Base-by-base conservation (phyloP, 2,113 vertebrate genomes). In the Lathamus discolor region DNA sequence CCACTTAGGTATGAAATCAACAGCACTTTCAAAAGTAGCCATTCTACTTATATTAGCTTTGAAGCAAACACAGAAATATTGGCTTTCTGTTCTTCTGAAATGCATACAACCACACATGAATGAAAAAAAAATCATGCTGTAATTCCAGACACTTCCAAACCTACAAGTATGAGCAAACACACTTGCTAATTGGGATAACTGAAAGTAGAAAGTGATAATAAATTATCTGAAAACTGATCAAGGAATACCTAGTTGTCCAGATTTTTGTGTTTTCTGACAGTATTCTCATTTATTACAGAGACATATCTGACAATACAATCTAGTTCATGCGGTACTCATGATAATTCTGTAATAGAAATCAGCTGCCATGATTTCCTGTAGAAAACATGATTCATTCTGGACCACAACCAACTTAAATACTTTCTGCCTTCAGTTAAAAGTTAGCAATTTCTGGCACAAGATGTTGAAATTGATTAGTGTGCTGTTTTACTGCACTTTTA, bases 351-450 rank as follows among this genome's bases (percentile, higher is more conserved):
- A 98, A 98, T 95, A 97, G 91, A 98, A 97, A 94, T 98, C 98
- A 98, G 98, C 97, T 98, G 98, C 95, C 90, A 73, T 61, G n/a
- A 86, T 96, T 96, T 97, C 97, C 98, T 98, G 97, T 78, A 90
- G 95, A 95, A 96, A 95, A 55, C 72, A 88, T 95, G 97, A 94
- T 97, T 98, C 97, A 96, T 93, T 92, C 93, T 97, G 95, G 93
- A 98, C 62, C 72, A 82, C 67, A 88, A 96, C 97, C 98, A 98
- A 98, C 55, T 91, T 88, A 98, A 98, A 98, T 96, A 98, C 95
- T 90, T 96, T 83, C 87, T 94, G 61, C 76, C 96, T 98, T 97
- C 86, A 92, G 86, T 90, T 89, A 88, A 63, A 82, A 85, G 92
- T 95, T 83, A 27, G 93, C 95, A 62, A 57, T 81, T 88, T 95